Conservation (phyloP, 2,888 invertebrate genomes). For the Furcula furcula region DNA sequence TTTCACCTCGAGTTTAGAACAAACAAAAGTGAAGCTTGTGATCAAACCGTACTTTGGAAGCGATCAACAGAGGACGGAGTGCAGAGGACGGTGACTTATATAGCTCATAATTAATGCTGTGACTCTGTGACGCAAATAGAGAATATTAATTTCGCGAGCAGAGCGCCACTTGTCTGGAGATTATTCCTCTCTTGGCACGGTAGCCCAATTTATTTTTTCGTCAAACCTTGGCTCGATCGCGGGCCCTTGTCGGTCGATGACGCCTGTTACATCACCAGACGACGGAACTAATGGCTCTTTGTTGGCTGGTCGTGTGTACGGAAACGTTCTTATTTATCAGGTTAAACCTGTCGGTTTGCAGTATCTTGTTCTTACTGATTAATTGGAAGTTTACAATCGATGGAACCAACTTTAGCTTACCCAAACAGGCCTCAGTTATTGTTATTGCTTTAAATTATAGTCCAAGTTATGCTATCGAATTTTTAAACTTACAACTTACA, state of each 20-base stretch:
- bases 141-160: constrained; percentile 6
- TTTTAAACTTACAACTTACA: too few relatives aligned
- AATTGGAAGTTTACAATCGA: not conserved
- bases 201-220: constrained; percentile 27
- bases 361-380: not conserved
- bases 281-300: constrained; percentile 9
- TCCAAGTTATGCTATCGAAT: too few relatives aligned
- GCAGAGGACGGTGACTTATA: too few relatives aligned
- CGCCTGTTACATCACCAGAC: constrained; percentile 15
- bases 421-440: too few relatives aligned
- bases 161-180: constrained; percentile 7
- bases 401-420: too few relatives aligned
- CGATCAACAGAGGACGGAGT: too few relatives aligned
- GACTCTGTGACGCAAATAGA: constrained; percentile 1
- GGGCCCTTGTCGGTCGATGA: constrained; percentile 29
- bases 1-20: too few relatives aligned
- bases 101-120: not conserved
- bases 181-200: constrained; percentile 14
- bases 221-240: constrained; percentile 23
- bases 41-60: too few relatives aligned
- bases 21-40: too few relatives aligned
- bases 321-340: not conserved
- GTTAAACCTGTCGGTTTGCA: not conserved
- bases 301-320: not conserved
- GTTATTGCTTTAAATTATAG: too few relatives aligned